Evolutionary conservation across 2,797 vertebrate genomes (phyloP), one percentile per base, ranked within the genome.

Genomic region (Sebastes itinus): DNA sequence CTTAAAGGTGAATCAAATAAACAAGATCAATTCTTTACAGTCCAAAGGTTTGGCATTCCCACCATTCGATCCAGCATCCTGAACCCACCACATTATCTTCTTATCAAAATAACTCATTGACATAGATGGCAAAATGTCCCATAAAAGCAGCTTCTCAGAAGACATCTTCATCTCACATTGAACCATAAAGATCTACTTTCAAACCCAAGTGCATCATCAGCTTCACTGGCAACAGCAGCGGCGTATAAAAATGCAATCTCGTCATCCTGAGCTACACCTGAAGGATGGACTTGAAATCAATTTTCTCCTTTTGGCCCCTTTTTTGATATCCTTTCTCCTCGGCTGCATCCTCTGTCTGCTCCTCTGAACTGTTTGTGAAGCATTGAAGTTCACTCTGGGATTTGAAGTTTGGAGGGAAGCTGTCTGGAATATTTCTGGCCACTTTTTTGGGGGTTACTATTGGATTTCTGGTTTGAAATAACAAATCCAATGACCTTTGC

Each of bases 281-380:
- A 80, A 86, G 76, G 74, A 83, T 71, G 28, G 82, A 82, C 85
- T 85, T 80, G 4, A 86, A 89, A 90, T 89, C 87, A 78, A 83
- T 90, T 86, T 87, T 83, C 80, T 86, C 74, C 85, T 72, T 72
- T 80, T 54, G 23, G 80, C 27, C 80, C 16, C 6, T 60, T 77
- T 81, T 85, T 89, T 88, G 35, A 89, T 65, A 86, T 80, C 70
- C 77, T 79, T 65, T 82, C 67, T 76, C 81, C 59, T 74, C 20
- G 6, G 66, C 75, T 77, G 64, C 81, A 78, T 78, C 78, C 76
- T 80, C 77, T 54, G 78, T 79, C 82, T 86, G 61, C 82, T 80
- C 71, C 46, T 85, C 85, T 85, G 75, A 87, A 81, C 74, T 60
- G 72, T 78, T 72, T 78, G 67, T 65, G 63, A 90, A 74, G 79